Evolutionary conservation across 2,113 vertebrate species (phyloP).

Genomic region (Limnothrissa miodon): DNA sequence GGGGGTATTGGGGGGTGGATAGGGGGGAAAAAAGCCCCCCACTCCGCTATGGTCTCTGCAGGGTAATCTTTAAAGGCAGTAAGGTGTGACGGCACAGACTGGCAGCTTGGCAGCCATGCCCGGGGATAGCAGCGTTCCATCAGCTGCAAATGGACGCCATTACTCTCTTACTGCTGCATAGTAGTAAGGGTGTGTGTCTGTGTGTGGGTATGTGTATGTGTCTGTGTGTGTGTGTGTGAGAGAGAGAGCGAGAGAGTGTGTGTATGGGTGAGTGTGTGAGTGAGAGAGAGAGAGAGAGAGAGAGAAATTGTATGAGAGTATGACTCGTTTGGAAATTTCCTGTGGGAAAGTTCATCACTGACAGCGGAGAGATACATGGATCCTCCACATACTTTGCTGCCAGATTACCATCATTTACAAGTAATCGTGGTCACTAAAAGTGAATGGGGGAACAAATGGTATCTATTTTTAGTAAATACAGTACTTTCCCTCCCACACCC

Average conservation of each 20-base stretch:
- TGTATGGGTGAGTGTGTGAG: neutral
- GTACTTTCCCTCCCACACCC: neutral
- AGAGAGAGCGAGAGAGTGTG: slow-evolving; percentile 4
- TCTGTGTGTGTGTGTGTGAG: slow-evolving; percentile 26
- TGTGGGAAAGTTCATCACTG: neutral
- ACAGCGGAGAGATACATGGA: neutral
- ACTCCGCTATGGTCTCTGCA: slow-evolving; percentile 90
- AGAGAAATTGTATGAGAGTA: neutral
- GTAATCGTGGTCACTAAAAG: neutral
- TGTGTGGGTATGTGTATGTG: slow-evolving; percentile 33
- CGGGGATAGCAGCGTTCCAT: slow-evolving; percentile 91
- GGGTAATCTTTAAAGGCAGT: slow-evolving; percentile 99
- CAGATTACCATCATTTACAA: neutral
- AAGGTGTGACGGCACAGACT: slow-evolving; percentile 99
- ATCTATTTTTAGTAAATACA: neutral
- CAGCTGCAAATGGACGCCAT: slow-evolving; percentile 79
- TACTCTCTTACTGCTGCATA: slow-evolving; percentile 52
- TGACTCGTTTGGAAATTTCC: neutral
- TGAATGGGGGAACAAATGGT: neutral
- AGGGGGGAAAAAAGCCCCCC: neutral
- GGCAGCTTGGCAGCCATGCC: slow-evolving; percentile 97
- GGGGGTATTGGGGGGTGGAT: neutral
- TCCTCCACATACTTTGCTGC: neutral
- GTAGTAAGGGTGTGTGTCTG: slow-evolving; percentile 59
- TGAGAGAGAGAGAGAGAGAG: neutral